Evolutionary conservation across 2,113 vertebrate genomes (phyloP), one percentile per base, ranked within the genome.

Genomic region (Origma solitaria): DNA sequence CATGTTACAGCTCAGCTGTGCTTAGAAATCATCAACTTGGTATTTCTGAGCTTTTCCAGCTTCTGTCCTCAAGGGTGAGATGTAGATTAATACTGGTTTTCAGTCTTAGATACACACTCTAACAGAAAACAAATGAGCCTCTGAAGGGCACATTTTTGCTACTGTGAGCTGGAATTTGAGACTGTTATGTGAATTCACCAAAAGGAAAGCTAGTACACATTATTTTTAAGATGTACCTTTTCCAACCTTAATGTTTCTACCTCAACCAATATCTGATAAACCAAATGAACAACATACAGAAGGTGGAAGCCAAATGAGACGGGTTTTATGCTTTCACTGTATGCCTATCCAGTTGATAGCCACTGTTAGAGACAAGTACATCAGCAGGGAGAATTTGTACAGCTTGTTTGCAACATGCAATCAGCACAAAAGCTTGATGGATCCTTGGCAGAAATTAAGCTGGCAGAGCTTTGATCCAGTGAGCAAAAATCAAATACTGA

Each of bases 351-450:
- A 86, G 51, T 86, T 91, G 56, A 86, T 33, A 68, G 50, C 58
- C 71, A 61, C 37, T 49, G 42, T 51, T 51, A 19, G 21, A 79
- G 73, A 53, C 37, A 87, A 61, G 45, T 45, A 28, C 40, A 92
- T 86, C 42, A 66, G 86, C 60, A 49, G 6, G 5, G 85, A 45
- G 28, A 92, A 75, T 82, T 94, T 96, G 28, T 90, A 83, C 64
- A 88, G 58, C 84, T 92, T 95, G 71, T 90, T 96, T 76, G 84
- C 82, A 92, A 89, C 25, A 78, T 51, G 92, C 17, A 68, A 72
- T 96, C 80, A 94, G 60, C 86, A 94, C 33, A 95, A 96, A 96
- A 82, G 80, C 44, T 94, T 97, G 82, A 96, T 92, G 87, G 45
- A 66, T 92, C 68, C 72, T 86, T 96, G 77, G 95, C 94, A 97